These are phyloP conservation scores for Epizoanthus illoricatus DNA, from an alignment of 92 coral and sea anemone species.

Conservation along the genomic window DNA sequence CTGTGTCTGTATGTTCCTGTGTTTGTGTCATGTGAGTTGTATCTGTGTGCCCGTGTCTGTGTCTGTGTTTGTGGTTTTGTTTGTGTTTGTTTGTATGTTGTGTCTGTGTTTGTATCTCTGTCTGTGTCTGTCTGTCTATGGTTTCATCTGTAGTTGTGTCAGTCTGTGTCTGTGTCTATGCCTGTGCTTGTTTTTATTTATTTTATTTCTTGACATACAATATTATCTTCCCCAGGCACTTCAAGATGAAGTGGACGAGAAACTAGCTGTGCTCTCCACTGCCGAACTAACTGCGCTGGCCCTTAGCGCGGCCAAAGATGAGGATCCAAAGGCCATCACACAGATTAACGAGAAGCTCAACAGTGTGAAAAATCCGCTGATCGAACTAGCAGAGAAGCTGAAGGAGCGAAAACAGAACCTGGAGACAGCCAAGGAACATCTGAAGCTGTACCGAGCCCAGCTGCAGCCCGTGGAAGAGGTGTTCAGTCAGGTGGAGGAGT, in stretches of 20 bases:
- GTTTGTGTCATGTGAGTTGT: not conserved
- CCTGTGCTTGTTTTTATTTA: not conserved
- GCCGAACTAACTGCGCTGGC: conserved; percentile 78
- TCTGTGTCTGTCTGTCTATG: not conserved
- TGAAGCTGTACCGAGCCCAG: conserved; percentile 71
- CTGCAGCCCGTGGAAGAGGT: conserved; percentile 88
- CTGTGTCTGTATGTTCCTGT: not conserved
- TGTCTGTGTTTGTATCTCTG: not conserved
- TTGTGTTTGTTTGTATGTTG: not conserved
- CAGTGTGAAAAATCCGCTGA: conserved; percentile 61
- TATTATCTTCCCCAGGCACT: conserved; percentile 54
- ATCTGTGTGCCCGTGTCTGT: not conserved
- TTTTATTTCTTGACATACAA: not conserved
- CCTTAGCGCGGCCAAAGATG: conserved; percentile 75
- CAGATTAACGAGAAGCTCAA: conserved; percentile 73
- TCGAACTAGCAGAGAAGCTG: conserved; percentile 78
- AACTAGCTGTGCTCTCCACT: conserved; percentile 65
- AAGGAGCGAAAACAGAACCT: conserved; percentile 80
- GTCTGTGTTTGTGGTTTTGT: not conserved
- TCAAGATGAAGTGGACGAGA: conserved; percentile 63
- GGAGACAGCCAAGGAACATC: conserved; percentile 71
- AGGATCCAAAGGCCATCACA: conserved; percentile 86
- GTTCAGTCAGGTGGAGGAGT: conserved; percentile 75
- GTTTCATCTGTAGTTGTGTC: too few species aligned
- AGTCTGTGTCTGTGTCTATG: not conserved